Conservation (phyloP, 1,140 invertebrate genomes). For the Gryllus bimaculatus region DNA sequence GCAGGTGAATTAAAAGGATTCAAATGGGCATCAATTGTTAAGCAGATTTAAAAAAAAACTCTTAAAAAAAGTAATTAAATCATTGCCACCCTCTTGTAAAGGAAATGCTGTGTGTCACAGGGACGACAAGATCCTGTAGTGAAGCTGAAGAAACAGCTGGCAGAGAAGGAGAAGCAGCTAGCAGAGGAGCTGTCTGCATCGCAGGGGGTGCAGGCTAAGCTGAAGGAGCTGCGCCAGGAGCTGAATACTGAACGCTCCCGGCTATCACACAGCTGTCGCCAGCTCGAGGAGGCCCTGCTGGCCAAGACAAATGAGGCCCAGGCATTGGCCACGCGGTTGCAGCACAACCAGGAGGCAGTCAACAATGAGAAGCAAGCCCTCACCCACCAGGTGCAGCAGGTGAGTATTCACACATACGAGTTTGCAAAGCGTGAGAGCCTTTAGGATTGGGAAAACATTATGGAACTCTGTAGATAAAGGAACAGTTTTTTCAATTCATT, state of each 20-base stretch:
- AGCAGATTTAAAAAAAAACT: no score
- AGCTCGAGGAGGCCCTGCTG: conserved; percentile 45
- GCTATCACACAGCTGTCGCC: conserved; percentile 41
- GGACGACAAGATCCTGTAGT: conserved; percentile 75
- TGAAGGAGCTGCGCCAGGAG: conserved; percentile 66
- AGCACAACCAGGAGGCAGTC: conserved; percentile 48
- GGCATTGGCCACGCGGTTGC: conserved; percentile 45
- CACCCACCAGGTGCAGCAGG: conserved; percentile 14
- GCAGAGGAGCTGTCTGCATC: conserved; percentile 60
- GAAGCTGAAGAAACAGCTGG: conserved; percentile 75
- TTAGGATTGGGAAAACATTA: no score
- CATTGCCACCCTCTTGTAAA: background rate
- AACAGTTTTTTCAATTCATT: no score
- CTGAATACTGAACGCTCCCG: conserved; percentile 53
- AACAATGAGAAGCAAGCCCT: conserved; percentile 41
- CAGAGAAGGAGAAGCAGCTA: conserved; percentile 66
- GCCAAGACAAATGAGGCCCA: conserved; percentile 44
- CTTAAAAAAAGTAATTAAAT: no score
- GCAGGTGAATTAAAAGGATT: no score
- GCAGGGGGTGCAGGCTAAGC: conserved; percentile 52
- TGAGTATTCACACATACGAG: background rate
- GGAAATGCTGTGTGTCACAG: conserved; percentile 28
- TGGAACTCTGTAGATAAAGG: no score
- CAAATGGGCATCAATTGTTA: no score
- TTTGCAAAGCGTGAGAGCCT: no score